Base-by-base conservation (phyloP, 2,888 invertebrate genomes). In the Hemaris fuciformis region DNA sequence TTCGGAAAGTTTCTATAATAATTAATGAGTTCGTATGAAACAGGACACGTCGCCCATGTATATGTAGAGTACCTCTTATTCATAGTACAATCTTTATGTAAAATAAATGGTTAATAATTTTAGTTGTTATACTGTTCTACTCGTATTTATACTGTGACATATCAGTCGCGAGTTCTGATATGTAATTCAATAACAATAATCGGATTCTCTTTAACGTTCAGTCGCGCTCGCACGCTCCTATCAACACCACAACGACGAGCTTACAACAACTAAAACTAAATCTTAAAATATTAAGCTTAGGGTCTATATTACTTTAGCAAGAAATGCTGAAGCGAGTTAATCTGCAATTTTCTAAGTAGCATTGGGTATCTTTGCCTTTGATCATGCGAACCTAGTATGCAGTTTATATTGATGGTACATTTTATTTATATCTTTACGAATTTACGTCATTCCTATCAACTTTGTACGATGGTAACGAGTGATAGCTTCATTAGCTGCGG, bases 101-200 rank as follows among this genome's bases (percentile, higher is more conserved):
- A 34, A 34, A n/a, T n/a, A 13, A 13, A 13, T 13, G 10, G 34
- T 4, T 18, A n/a, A 43, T 8, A 15, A 18, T 20, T 43, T n/a
- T 18, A 43, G 2, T 59, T 15, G 18, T 2, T 18, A 13, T 20
- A 45, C 20, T 60, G 23, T 38, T 23, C 7, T 18, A n/a, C n/a
- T n/a, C n/a, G n/a, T n/a, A 4, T 4, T 23, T 53, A 22, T 25
- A 60, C 68, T 67, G 61, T 67, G 70, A 57, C 59, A 65, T 64
- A 65, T 64, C 69, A 65, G 70, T 71, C 68, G 68, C 70, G 70
- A 68, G 71, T 69, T 75, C 70, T 74, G 75, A 80, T 80, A 76
- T 80, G 79, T 85, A 80, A 84, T 84, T 85, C 83, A 85, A 85
- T 82, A 83, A 83, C 79, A 80, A 84, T 81, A 83, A 84, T 83